phyloP scores from a whole-genome alignment of 2,113 vertebrate species.

The Oryzias woworae region DNA sequence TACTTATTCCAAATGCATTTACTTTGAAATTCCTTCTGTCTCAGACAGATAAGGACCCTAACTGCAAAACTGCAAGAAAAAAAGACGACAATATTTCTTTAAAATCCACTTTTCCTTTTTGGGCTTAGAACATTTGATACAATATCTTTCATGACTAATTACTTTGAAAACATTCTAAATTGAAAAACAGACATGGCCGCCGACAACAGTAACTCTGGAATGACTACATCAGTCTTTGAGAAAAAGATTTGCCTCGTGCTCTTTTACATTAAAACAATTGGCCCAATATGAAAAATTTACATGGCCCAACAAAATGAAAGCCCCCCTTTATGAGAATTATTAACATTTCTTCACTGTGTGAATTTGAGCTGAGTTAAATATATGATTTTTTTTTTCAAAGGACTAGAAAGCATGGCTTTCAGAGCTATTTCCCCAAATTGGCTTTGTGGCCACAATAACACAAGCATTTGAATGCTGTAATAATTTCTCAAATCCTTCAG shows the following conservation, averaged over 20 bases:
- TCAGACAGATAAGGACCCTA: slow-evolving; percentile 14
- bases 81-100: neutral
- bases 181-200: no score
- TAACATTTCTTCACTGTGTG: slow-evolving; percentile 24
- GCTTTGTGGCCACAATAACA: slow-evolving; percentile 13
- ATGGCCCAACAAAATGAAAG: slow-evolving; percentile 55
- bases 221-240: slow-evolving; percentile 31
- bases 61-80: neutral
- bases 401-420: slow-evolving; percentile 15
- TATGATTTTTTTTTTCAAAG: neutral
- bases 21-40: slow-evolving; percentile 29
- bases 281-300: slow-evolving; percentile 50
- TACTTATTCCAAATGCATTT: slow-evolving; percentile 20
- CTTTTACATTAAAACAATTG: slow-evolving; percentile 57
- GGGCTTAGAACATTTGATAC: slow-evolving; percentile 19
- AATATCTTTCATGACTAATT: no score
- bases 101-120: slow-evolving; percentile 1
- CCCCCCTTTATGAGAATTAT: slow-evolving; percentile 37
- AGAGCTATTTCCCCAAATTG: slow-evolving; percentile 19
- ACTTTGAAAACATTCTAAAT: no score
- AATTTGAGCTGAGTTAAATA: slow-evolving; percentile 36
- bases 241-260: slow-evolving; percentile 36
- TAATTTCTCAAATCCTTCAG: slow-evolving; percentile 32
- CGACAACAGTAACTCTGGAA: slow-evolving; percentile 22
- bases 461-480: slow-evolving; percentile 16